phyloP scores from a whole-genome alignment of 2,888 invertebrate species.

The Philonicus albiceps region DNA sequence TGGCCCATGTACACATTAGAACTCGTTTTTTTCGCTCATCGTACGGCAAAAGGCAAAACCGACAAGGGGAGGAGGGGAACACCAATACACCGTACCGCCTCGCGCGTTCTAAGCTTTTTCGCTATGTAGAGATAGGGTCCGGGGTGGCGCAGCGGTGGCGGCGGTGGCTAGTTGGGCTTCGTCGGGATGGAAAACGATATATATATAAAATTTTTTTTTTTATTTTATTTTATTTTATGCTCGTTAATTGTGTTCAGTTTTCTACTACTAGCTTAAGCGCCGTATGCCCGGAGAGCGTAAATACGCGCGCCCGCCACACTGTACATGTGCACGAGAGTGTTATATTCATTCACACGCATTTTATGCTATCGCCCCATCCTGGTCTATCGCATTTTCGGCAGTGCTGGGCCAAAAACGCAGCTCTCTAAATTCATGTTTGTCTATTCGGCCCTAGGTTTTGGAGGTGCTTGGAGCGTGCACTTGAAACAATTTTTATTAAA shows the following conservation, averaged over 20 bases:
- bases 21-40: constrained; percentile 15
- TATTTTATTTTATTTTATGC: constrained; percentile 27
- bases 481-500: constrained; percentile 47
- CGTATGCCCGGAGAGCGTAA: neutral
- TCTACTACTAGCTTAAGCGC: constrained; percentile 22
- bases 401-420: constrained; percentile 60
- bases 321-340: constrained; percentile 47
- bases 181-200: neutral
- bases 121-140: neutral
- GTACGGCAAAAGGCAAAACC: neutral
- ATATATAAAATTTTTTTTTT: too few species aligned
- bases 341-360: constrained; percentile 53
- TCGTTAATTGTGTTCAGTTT: constrained; percentile 36
- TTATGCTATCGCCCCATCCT: constrained; percentile 54
- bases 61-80: neutral
- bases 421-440: constrained; percentile 62
- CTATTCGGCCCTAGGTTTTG: constrained; percentile 65
- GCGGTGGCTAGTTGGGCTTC: neutral
- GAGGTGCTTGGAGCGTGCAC: constrained; percentile 62
- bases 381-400: constrained; percentile 53
- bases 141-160: neutral
- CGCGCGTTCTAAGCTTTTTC: constrained; percentile 13
- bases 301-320: neutral
- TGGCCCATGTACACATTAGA: constrained; percentile 19
- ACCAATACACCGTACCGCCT: constrained; percentile 1